Base-by-base conservation (phyloP, 2,797 vertebrate species). In the Acanthurus lineatus region DNA sequence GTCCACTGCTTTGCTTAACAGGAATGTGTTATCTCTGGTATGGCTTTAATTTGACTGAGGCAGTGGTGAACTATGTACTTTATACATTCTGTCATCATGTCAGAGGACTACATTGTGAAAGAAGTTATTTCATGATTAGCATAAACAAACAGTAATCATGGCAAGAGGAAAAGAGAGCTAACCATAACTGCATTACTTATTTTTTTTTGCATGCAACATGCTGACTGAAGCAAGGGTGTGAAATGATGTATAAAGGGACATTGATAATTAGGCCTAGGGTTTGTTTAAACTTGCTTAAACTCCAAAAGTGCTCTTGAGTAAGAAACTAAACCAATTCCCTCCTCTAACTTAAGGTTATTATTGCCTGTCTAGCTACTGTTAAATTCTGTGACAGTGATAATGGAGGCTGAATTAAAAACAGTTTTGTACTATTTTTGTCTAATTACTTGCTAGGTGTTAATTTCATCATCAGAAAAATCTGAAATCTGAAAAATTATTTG, bases 61-160 rank as follows among this genome's bases (percentile, higher is more conserved):
- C 58, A 56, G 53, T 17, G 6, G 35, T 60, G 35, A 52, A 61
- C 49, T 44, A 54, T 77, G 69, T 63, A 60, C 68, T 74, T 73
- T 69, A 76, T 40, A 67, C 1, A 12, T 65, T 59, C 53, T 62
- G 62, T 73, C 63, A 66, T 73, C 66, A 57, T 49, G 51, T 81
- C 72, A 62, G 45, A 71, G 17, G 38, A 40, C 15, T 17, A 11
- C 59, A 38, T 59, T 12, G 54, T 65, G 53, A 79, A 54, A 71
- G 25, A 73, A 52, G 61, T 57, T 1, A 79, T 49, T 78, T 52
- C 17, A 22, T 61, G 20, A 82, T 86, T 76, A 68, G 65, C 82
- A 84, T 79, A 79, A 85, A 73, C 32, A 77, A 65, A 64, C 57
- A 74, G 68, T 62, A 58, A 72, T 82, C 60, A 57, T 19, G 2